Evolutionary conservation across 2,797 vertebrate species (phyloP).

Genomic region (Fistularia tabacaria): DNA sequence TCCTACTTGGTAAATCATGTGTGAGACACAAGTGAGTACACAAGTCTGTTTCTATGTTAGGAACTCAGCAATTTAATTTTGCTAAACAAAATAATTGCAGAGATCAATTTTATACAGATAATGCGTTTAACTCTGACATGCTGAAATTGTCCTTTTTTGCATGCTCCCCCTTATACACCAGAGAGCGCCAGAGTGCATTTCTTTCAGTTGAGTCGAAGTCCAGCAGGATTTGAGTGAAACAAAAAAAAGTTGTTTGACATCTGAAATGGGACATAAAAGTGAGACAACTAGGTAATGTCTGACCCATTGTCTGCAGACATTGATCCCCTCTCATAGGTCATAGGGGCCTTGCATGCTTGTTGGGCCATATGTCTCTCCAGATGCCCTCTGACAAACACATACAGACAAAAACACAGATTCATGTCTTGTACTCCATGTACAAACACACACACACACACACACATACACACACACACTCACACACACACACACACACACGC

Average conservation of each 20-base stretch:
- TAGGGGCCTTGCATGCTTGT: constrained; percentile 36
- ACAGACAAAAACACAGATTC: constrained; percentile 13
- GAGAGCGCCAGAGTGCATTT: constrained; percentile 35
- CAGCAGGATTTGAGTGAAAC: constrained; percentile 1
- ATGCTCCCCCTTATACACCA: constrained; percentile 28
- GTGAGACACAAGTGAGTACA: too few relatives aligned
- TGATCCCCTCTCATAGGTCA: constrained; percentile 25
- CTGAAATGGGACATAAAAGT: constrained; percentile 26
- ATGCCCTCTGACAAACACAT: constrained; percentile 16
- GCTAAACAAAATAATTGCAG: too few relatives aligned
- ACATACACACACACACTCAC: neutral
- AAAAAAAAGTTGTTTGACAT: constrained; percentile 19
- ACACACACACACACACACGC: constrained; percentile 18
- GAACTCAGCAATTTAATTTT: too few relatives aligned
- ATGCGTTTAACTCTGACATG: too few relatives aligned
- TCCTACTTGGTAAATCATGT: too few relatives aligned
- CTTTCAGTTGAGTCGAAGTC: constrained; percentile 1
- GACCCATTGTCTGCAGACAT: constrained; percentile 46
- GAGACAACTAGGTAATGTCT: constrained; percentile 36
- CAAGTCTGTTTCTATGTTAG: too few relatives aligned
- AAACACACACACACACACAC: constrained; percentile 5
- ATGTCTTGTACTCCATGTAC: neutral
- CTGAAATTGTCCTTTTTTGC: constrained; percentile 2
- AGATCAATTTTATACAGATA: too few relatives aligned
- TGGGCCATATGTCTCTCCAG: constrained; percentile 37